Base-by-base conservation (phyloP, 2,113 vertebrate species). In the Calyptommatus sinebrachiatus region DNA sequence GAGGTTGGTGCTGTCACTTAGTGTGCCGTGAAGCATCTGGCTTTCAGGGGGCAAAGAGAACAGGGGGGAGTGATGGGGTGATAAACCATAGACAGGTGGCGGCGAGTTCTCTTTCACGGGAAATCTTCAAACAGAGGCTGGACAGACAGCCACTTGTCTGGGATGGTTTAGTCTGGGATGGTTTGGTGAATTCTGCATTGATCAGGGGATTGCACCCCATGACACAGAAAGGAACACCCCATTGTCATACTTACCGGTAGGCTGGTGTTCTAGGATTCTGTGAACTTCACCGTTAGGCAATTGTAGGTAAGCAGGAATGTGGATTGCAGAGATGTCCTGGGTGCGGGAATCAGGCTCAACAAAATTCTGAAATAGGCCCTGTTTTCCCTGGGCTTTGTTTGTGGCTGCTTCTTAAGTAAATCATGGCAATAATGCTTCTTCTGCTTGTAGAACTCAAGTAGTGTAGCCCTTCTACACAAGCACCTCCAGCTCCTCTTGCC, bases 401-500 rank as follows among this genome's bases (percentile, higher is more conserved):
- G 21, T 26, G 22, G 41, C 35, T 21, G 5, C 26, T 65, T 66
- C 1, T 9, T 16, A 7, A 83, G 45, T 57, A 53, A 26, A 35
- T 21, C 85, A 12, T 20, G 1, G 79, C 77, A 83, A 65, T n/a
- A 57, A 60, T 8, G 65, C 63, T 78, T 88, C 20, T 83, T 79
- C 84, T 28, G 68, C 8, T 84, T 74, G 26, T 88, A 99, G 98
- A 97, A 95, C 88, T 99, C 97, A 71, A 99, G 98, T 92, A 99
- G 98, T 24, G 97, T 99, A 85, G 96, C 98, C n/a, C 89, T 99
- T 62, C 96, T 99, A 53, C 98, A 99, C 94, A 99, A 99, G 80
- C 98, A 99, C 79, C 96, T 99, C 53, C 98, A 98, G 88, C 97
- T 99, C 21, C 92, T 99, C 62, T 88, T 99, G 90, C 98, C 98